phyloP scores from a whole-genome alignment of 2,797 vertebrate genomes.

The Chelon auratus region DNA sequence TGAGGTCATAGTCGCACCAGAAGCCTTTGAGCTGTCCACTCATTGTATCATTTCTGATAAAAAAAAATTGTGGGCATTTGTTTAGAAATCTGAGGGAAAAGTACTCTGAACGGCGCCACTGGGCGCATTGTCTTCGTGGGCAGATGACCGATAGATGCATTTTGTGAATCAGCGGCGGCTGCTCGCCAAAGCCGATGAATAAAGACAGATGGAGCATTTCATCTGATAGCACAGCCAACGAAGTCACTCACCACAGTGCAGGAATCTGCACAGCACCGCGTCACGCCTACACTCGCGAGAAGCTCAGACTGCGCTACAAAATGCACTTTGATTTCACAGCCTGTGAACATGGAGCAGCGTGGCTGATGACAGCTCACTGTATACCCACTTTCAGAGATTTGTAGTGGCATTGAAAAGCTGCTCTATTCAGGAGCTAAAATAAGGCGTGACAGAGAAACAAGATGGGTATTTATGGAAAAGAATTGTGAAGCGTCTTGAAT shows the following conservation, averaged over 20 bases:
- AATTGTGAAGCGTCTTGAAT: not conserved
- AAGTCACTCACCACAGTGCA: slow-evolving; percentile 12
- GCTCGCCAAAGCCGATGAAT: slow-evolving; percentile 33
- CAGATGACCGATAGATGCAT: slow-evolving; percentile 45
- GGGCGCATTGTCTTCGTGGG: slow-evolving; percentile 29
- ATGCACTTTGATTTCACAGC: slow-evolving; percentile 34
- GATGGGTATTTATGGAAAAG: slow-evolving; percentile 3
- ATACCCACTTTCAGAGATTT: slow-evolving; percentile 5
- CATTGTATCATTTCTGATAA: slow-evolving; percentile 15
- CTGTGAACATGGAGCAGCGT: slow-evolving; percentile 32
- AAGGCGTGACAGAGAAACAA: not conserved
- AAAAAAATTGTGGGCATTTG: not conserved
- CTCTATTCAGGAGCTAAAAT: slow-evolving; percentile 19
- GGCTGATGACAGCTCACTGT: slow-evolving; percentile 8
- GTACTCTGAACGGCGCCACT: slow-evolving; percentile 5
- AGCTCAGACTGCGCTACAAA: not conserved
- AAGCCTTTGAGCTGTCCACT: not conserved
- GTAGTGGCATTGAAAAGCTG: slow-evolving; percentile 14
- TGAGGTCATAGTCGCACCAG: too few relatives aligned
- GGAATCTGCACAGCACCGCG: slow-evolving; percentile 20
- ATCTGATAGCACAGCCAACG: slow-evolving; percentile 38
- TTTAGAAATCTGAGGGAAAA: slow-evolving; percentile 2
- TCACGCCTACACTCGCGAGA: slow-evolving; percentile 20
- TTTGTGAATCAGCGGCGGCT: slow-evolving; percentile 50
- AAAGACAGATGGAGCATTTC: slow-evolving; percentile 58